Base-by-base conservation (phyloP, 2,888 invertebrate genomes). In the Torymus texanus region DNA sequence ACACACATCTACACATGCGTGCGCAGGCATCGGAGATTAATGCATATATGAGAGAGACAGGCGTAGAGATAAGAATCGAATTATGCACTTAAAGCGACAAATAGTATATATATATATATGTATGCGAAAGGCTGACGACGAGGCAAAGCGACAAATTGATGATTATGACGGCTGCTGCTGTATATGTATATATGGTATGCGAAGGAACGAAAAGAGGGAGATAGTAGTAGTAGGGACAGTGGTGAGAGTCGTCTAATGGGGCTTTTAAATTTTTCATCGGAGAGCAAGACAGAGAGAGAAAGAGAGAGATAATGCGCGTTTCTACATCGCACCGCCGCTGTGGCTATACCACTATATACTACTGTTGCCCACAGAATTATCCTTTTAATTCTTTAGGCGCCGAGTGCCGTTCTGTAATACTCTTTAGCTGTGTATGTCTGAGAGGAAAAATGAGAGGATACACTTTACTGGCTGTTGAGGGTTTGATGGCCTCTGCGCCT, bases 31-130 rank as follows among this genome's bases (percentile, higher is more conserved):
- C 66, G 73, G 65, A 79, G 79, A 75, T 79, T 79, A 75, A 75
- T 79, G 79, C 70, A 21, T 21, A 21, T 21, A 68, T 11, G 14
- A 51, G 63, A 4, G 41, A 29, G 55, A 55, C 21, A 21, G 21
- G 21, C 21, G 21, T 21, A 21, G 21, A 21, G 79, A 79, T 79
- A 79, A 79, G 75, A 79, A 79, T 79, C 79, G 75, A 79, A 79
- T 79, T 79, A 79, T 79, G 79, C 79, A 79, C 79, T 79, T 75
- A 75, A 75, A 12, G n/a, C 62, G 78, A 78, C 78, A 74, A 78
- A 78, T 78, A 41, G 41, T 41, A 41, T 8, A 8, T 41, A 8
- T 41, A 41, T 8, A 8, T 41, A 8, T 8, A 8, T 8, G 29
- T 8, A 8, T 8, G 41, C 41, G 41, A 41, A 41, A 41, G 41